Conservation (phyloP, 2,113 vertebrate species). For the Tragelaphus imberbis region DNA sequence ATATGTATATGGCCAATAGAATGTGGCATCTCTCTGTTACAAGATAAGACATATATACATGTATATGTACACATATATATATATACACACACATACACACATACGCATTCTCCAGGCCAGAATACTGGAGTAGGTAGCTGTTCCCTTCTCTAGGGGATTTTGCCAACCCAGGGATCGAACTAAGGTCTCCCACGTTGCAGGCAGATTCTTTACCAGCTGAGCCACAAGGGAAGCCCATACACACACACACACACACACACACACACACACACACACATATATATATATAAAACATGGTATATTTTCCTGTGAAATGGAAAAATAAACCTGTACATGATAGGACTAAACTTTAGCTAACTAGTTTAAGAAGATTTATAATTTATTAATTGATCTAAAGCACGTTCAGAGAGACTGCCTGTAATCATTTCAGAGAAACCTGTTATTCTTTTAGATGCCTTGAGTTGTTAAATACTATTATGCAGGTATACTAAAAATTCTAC, state of each 20-base stretch:
- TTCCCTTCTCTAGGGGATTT: neutral
- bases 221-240: neutral
- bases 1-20: neutral
- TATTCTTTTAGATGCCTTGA: neutral
- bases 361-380: neutral
- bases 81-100: neutral
- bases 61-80: neutral
- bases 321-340: neutral
- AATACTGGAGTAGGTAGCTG: neutral
- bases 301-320: neutral
- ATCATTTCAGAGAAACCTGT: neutral
- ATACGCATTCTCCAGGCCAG: neutral
- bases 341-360: slow-evolving; percentile 12
- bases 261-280: accelerated
- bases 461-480: neutral
- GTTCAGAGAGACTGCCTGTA: neutral
- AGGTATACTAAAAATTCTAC: neutral
- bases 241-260: neutral
- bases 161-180: neutral
- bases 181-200: neutral
- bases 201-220: neutral
- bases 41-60: neutral
- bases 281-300: neutral
- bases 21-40: neutral
- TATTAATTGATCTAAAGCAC: neutral